Base-by-base conservation (phyloP, 2,888 invertebrate genomes). In the Stenurella melanura region DNA sequence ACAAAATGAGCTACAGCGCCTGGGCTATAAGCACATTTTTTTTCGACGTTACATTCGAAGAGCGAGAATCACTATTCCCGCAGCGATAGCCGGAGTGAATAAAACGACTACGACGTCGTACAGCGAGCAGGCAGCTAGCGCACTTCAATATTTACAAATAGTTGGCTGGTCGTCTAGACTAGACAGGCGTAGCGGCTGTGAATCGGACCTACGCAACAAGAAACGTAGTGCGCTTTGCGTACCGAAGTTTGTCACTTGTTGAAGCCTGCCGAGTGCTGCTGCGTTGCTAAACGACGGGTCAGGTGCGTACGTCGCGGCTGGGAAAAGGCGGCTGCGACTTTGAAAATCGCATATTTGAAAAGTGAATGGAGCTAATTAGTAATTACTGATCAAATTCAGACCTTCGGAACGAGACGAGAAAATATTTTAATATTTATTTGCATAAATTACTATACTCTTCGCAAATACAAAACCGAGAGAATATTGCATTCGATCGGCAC, bases 181-280 rank as follows among this genome's bases (percentile, higher is more conserved):
- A 72, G 72, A 71, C 61, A 60, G 70, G 11, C 64, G 64, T 64
- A 34, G 42, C 58, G 30, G 60, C 54, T 17, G n/a, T 70, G 73
- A 64, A 76, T 79, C 75, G 80, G 83, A 83, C 83, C 83, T 83
- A 83, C 83, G 82, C 83, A 83, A 83, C 82, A 82, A 79, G 73
- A 72, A 76, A 79, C 77, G 78, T 73, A 82, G 83, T 83, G 82
- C 66, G 82, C 80, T 73, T 30, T 54, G 71, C 70, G 72, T 72
- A 63, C 63, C 72, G 34, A n/a, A 26, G 18, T 30, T 30, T 61
- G 72, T 72, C 72, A 72, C 72, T 72, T 72, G 72, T 72, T 72
- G 72, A 63, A 63, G 63, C 50, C 11, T 21, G 58, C 10, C 17
- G 61, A 34, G n/a, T 34, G 67, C 18, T 7, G 34, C 30, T 60